Conservation (phyloP, 2,797 vertebrate genomes). For the Aplochiton taeniatus region DNA sequence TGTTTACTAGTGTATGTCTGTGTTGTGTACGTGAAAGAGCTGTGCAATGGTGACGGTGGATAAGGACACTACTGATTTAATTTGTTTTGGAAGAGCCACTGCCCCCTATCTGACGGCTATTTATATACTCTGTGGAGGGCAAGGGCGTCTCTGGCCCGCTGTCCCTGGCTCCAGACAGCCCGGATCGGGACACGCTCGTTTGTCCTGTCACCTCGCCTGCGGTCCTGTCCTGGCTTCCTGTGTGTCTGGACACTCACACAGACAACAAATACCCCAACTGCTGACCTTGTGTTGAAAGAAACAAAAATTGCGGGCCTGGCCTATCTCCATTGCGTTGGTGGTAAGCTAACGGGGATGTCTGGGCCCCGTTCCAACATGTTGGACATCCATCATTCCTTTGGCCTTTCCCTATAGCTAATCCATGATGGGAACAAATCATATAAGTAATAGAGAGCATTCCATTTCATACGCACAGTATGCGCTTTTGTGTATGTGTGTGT, state of each 20-base stretch:
- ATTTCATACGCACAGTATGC: too few species aligned
- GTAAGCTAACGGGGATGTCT: too few species aligned
- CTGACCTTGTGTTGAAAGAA: background rate
- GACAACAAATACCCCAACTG: constrained; percentile 2
- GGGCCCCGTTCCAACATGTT: too few species aligned
- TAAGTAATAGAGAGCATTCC: too few species aligned
- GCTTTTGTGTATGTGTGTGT: too few species aligned
- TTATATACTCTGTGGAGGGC: constrained; percentile 7
- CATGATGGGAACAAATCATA: too few species aligned
- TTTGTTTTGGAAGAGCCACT: constrained; percentile 33
- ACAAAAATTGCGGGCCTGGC: too few species aligned
- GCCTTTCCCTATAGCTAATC: too few species aligned
- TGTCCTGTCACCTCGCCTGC: background rate
- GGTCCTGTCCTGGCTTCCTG: background rate
- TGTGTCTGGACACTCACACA: background rate
- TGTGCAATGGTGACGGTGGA: constrained; percentile 3
- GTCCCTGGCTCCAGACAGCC: constrained; percentile 14
- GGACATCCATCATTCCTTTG: too few species aligned
- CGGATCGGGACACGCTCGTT: constrained; percentile 16
- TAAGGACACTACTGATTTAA: constrained; percentile 44
- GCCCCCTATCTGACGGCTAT: constrained; percentile 1
- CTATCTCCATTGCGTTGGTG: too few species aligned
- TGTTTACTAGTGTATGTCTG: too few species aligned
- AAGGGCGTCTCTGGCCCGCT: background rate
- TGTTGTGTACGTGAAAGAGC: too few species aligned